Base-by-base conservation (phyloP, 2,888 invertebrate genomes). In the Drosophila gaucha region DNA sequence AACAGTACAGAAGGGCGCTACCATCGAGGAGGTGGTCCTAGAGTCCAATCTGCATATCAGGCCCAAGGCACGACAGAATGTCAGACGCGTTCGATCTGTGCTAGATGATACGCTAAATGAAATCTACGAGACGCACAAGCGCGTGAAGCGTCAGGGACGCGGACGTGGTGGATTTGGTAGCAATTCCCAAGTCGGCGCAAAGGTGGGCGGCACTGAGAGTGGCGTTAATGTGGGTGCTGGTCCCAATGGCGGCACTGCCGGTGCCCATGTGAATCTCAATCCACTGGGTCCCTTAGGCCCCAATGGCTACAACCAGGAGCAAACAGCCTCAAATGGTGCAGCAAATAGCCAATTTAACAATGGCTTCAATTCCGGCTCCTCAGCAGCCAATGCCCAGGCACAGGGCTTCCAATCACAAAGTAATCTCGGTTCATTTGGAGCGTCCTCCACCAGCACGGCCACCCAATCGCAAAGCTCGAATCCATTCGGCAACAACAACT, bases 21-120 rank as follows among this genome's bases (percentile, higher is more conserved):
- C 90, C 10, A 84, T 91, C 64, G 93, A 93, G 78, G 93, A 93
- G 86, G 92, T 93, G n/a, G 91, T 93, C 3, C 92, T 93, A 2
- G 92, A 93, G 74, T 92, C 93, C 2, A 92, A 92, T 30, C 84
- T 93, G 35, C 91, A 91, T 33, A 92, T 93, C 16, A 91, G 90
- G 58, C 91, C 92, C 14, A 93, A 92, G 64, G 67, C 84, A n/a
- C 82, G 78, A 20, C 69, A 55, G 12, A 78, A 65, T 24, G 80
- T 72, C 16, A 47, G 77, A 52, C 75, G 73, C 10, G 90, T 68
- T 28, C 85, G 84, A 3, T 73, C 89, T 0, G 57, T 69, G 10
- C 31, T 72, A 5, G 58, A 44, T 5, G 62, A 69, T 18, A 18
- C 60, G 1, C 66, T 74, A 1, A 60, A 31, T 6, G 72, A 62